These are phyloP conservation scores for Bombus turneri DNA, from an alignment of 1,140 invertebrate species.

Conservation along the genomic window DNA sequence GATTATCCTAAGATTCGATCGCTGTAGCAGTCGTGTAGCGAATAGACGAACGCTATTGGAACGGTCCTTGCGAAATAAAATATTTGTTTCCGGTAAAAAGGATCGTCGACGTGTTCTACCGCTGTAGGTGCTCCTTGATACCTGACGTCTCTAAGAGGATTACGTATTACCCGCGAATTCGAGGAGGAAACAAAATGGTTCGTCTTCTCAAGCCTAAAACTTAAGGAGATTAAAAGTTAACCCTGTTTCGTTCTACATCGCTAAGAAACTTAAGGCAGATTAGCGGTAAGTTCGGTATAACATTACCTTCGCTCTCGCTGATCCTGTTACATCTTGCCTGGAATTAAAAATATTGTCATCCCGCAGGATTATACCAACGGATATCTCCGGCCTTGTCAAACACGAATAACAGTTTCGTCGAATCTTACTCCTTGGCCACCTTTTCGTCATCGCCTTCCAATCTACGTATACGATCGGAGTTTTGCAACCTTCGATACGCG, in stretches of 20 bases:
- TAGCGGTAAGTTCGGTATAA: conserved; percentile 75
- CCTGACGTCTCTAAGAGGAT: conserved; percentile 76
- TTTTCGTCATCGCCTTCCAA: not conserved
- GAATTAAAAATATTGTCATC: conserved; percentile 82
- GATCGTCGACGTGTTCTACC: conserved; percentile 14
- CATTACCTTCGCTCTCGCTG: conserved; percentile 75
- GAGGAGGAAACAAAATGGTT: conserved; percentile 75
- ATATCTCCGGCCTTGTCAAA: conserved; percentile 76
- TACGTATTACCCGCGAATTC: conserved; percentile 69
- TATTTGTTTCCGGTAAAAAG: not conserved
- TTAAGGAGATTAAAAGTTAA: conserved; percentile 80
- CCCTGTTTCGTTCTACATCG: conserved; percentile 58
- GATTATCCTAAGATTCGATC: not conserved
- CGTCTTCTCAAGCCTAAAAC: conserved; percentile 69
- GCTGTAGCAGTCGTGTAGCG: not conserved
- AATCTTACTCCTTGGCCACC: conserved; percentile 24
- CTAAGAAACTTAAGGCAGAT: conserved; percentile 76
- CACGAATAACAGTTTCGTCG: conserved; percentile 71
- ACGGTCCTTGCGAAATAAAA: not conserved
- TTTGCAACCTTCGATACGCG: too few species aligned
- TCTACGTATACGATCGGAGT: too few species aligned
- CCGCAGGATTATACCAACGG: conserved; percentile 71
- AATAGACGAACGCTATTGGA: not conserved
- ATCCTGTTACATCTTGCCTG: conserved; percentile 79
- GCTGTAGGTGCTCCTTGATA: conserved; percentile 61